phyloP scores from a whole-genome alignment of 2,888 invertebrate species.

The Iphiclides podalirius region DNA sequence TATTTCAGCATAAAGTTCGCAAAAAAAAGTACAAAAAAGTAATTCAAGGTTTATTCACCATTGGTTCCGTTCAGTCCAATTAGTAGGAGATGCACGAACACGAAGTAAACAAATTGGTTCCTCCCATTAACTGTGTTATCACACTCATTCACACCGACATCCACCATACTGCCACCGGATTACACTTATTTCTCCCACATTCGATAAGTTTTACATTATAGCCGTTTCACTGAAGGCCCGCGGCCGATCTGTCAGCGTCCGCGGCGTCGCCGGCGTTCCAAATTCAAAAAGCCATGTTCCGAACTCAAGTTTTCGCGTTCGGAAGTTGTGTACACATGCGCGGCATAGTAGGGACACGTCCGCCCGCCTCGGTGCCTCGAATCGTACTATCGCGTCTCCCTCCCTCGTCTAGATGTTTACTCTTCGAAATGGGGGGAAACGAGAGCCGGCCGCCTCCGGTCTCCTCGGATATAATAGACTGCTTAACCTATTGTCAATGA shows the following conservation, averaged over 20 bases:
- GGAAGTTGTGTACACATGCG: conserved; percentile 59
- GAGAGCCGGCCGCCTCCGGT: too few species aligned
- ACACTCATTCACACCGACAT: conserved; percentile 75
- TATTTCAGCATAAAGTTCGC: too few species aligned
- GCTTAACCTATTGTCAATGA: conserved; percentile 57
- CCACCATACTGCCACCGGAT: conserved; percentile 77
- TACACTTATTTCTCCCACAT: conserved; percentile 64
- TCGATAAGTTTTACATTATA: conserved; percentile 64
- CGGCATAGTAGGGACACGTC: conserved; percentile 45
- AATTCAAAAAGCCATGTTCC: conserved; percentile 36
- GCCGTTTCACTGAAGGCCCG: conserved; percentile 46
- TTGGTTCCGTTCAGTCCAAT: conserved; percentile 77
- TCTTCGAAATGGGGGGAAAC: conserved; percentile 68
- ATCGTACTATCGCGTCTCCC: conserved; percentile 69
- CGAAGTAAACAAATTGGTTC: conserved; percentile 76
- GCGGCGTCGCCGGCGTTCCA: conserved; percentile 34
- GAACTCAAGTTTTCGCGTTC: conserved; percentile 38
- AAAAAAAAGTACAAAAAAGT: neutral
- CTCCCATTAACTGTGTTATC: conserved; percentile 74
- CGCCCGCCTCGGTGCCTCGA: conserved; percentile 54
- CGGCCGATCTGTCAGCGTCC: too few species aligned
- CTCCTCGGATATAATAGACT: conserved; percentile 51
- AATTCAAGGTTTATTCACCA: too few species aligned
- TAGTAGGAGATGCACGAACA: conserved; percentile 75
- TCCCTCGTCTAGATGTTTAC: conserved; percentile 74